Evolutionary conservation across 2,113 vertebrate species (phyloP).

Genomic region (Perca schrenkii): DNA sequence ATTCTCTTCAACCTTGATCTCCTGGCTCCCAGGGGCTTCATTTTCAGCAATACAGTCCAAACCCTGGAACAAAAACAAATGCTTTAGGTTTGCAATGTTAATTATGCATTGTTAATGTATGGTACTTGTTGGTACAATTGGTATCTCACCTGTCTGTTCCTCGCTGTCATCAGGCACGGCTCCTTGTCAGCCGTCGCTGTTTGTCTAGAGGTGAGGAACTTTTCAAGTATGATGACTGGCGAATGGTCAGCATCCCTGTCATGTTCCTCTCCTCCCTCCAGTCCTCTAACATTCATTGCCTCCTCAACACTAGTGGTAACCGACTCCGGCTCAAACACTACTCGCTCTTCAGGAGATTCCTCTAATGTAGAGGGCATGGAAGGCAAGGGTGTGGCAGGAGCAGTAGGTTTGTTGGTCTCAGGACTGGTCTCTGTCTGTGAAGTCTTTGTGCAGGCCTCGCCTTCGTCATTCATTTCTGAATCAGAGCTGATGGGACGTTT

Average conservation of each 20-base stretch:
- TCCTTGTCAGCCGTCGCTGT: slow-evolving; percentile 34
- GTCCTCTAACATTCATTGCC: slow-evolving; percentile 43
- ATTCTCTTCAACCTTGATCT: slow-evolving; percentile 78
- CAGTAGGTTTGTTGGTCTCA: slow-evolving; percentile 7
- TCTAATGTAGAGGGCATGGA: slow-evolving; percentile 40
- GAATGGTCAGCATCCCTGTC: slow-evolving; percentile 59
- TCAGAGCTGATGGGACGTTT: slow-evolving; percentile 48
- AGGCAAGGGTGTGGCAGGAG: slow-evolving; percentile 24
- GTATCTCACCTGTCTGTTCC: slow-evolving; percentile 53
- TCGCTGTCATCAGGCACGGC: not conserved
- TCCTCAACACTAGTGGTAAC: slow-evolving; percentile 65
- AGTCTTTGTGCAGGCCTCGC: slow-evolving; percentile 19
- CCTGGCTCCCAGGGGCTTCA: slow-evolving; percentile 20
- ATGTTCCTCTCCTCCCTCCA: slow-evolving; percentile 37
- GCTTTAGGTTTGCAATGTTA: not conserved
- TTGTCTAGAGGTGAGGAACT: slow-evolving; percentile 65
- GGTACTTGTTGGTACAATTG: not conserved
- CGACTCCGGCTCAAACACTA: slow-evolving; percentile 68
- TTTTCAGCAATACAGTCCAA: slow-evolving; percentile 24
- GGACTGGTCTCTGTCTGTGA: slow-evolving; percentile 2
- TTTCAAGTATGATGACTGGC: slow-evolving; percentile 79
- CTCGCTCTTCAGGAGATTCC: slow-evolving; percentile 62
- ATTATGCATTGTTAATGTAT: not conserved
- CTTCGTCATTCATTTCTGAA: slow-evolving; percentile 53
- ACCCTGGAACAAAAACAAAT: slow-evolving; percentile 51